Percentiles rank a stretch among this genome's conserved stretches.
These are phyloP conservation scores for Aphidoletes aphidimyza DNA, from an alignment of 2,888 invertebrate species.

Conservation along the genomic window DNA sequence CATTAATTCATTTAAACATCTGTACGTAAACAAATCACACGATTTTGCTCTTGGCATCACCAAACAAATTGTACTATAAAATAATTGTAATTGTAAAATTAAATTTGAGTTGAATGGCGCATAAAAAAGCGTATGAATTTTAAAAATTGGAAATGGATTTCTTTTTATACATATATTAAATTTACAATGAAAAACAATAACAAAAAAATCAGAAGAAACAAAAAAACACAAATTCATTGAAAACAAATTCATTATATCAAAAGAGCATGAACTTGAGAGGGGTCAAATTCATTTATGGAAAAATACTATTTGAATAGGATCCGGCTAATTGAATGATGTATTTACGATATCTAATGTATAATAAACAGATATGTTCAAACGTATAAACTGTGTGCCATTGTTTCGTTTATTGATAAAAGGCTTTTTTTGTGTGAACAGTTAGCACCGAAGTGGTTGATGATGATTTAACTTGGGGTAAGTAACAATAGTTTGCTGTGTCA, in stretches of 20 bases:
- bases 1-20: no score
- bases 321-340: slow-evolving; percentile 38
- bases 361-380: slow-evolving; percentile 23
- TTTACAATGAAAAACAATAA: background rate
- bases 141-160: slow-evolving; percentile 50
- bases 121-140: background rate
- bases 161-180: slow-evolving; percentile 32
- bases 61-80: background rate
- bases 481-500: no score
- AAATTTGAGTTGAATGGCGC: slow-evolving; percentile 16
- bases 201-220: no score
- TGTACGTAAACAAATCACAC: background rate
- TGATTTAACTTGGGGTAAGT: no score
- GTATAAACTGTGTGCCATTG: background rate
- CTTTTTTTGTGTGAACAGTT: no score
- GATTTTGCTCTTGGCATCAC: background rate
- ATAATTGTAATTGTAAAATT: slow-evolving; percentile 1
- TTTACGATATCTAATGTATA: slow-evolving; percentile 46
- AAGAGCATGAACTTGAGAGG: no score
- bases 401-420: no score
- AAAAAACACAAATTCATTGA: no score
- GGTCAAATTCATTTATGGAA: background rate
- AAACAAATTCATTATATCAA: no score
- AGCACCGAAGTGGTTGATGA: no score
- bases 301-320: background rate